These are phyloP conservation scores for Sciurus niger DNA, from an alignment of 2,113 vertebrate species.

Conservation along the genomic window DNA sequence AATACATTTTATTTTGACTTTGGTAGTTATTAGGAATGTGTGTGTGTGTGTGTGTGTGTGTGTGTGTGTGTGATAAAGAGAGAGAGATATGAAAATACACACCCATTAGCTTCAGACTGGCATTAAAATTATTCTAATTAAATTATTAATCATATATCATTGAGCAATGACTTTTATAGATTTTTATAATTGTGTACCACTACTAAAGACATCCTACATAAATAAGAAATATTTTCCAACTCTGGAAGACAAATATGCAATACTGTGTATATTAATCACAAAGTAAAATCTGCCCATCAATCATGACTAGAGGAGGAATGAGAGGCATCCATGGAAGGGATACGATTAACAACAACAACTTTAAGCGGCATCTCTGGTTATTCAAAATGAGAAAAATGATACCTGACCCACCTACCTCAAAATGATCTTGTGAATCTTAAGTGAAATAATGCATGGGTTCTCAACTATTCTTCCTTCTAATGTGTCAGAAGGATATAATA, in stretches of 20 bases:
- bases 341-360: slow-evolving; percentile 16
- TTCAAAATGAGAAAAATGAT: slow-evolving; percentile 47
- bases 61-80: too few species aligned
- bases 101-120: slow-evolving; percentile 42
- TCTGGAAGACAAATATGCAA: slow-evolving; percentile 49
- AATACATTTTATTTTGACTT: slow-evolving; percentile 55
- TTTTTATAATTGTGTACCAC: slow-evolving; percentile 12
- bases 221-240: slow-evolving; percentile 52
- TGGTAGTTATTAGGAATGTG: neutral
- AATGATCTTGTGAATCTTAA: slow-evolving; percentile 1
- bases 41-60: neutral
- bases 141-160: slow-evolving; percentile 16
- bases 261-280: neutral
- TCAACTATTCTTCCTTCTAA: slow-evolving; percentile 45
- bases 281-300: slow-evolving; percentile 29
- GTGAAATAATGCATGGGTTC: neutral
- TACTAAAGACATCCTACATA: slow-evolving; percentile 56
- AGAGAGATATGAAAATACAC: neutral
- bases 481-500: neutral
- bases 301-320: slow-evolving; percentile 58
- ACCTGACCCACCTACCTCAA: slow-evolving; percentile 22
- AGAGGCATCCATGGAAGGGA: slow-evolving; percentile 5
- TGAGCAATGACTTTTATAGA: neutral
- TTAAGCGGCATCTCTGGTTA: slow-evolving; percentile 34
- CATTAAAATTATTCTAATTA: slow-evolving; percentile 55